Base-by-base conservation (phyloP, 2,888 invertebrate species). In the Lasioglossum vierecki region DNA sequence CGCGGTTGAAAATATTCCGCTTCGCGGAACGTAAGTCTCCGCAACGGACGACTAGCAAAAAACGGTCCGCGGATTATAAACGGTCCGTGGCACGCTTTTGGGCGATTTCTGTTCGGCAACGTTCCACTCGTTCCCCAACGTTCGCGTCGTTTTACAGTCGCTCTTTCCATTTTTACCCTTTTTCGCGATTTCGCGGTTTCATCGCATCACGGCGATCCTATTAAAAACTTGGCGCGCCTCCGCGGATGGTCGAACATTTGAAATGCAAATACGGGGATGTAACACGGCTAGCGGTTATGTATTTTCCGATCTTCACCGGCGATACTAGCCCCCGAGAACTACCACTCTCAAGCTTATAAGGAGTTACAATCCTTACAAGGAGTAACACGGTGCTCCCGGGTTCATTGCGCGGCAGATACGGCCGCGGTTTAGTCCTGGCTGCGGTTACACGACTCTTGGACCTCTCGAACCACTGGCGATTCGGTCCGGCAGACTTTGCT, bases 181-280 rank as follows among this genome's bases (percentile, higher is more conserved):
- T 35, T 30, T 18, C 11, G 57, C 30, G 49, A 53, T 63, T 30
- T 30, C 63, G 2, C 60, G 60, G 39, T 77, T 71, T 30, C 22
- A 15, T 41, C 41, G 30, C 57, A 57, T 57, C 71, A 30, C 71
- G 30, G 30, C 44, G 57, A 35, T 57, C 57, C 78, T 44, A 30
- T 78, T 78, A 71, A 78, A 77, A 78, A 78, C 26, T 71, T 57
- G 13, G 15, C 53, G 26, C 15, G n/a, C 26, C 35, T 13, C 41
- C 26, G 15, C 66, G 26, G 49, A 53, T 26, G 9, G 41, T 18
- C 75, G 60, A 57, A 46, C 35, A 77, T 53, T 53, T 41, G 13
- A 70, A 70, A 70, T 41, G 77, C 70, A 70, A 71, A 78, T 57
- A 41, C 22, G 22, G 76, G 15, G 26, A 39, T 13, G 39, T 68